These are phyloP conservation scores for Mnemiopsis leidyi DNA, from an alignment of 37 sponge, comb jelly and placozoan species.

Conservation along the genomic window DNA sequence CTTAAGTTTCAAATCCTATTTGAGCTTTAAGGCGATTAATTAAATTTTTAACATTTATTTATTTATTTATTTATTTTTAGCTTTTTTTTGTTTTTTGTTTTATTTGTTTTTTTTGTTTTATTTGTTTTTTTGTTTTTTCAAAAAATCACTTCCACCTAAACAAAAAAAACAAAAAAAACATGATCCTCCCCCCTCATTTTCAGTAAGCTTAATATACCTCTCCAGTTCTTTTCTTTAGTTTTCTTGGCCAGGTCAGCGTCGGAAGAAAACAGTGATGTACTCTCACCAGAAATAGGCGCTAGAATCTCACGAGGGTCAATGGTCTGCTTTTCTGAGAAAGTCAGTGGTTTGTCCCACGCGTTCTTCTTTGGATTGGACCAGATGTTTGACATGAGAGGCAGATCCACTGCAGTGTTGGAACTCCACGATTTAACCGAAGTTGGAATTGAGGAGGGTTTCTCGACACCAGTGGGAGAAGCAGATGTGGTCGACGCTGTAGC, in stretches of 20 bases:
- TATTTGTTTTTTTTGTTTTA: too few relatives aligned
- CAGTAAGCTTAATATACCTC: background rate
- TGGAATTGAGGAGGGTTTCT: background rate
- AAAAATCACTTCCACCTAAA: too few relatives aligned
- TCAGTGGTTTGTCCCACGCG: constrained; percentile 63
- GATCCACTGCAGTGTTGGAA: background rate
- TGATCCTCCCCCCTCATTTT: too few relatives aligned
- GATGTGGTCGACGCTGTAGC: background rate
- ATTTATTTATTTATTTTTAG: too few relatives aligned
- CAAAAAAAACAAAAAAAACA: too few relatives aligned
- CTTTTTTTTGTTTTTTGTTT: too few relatives aligned
- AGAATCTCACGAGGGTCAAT: constrained; percentile 14
- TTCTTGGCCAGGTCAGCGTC: constrained; percentile 61
- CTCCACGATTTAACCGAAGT: background rate
- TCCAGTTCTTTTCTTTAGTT: constrained; percentile 53
- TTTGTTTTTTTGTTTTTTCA: too few relatives aligned
- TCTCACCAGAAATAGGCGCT: constrained; percentile 55
- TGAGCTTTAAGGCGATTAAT: too few relatives aligned
- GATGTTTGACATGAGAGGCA: constrained; percentile 58
- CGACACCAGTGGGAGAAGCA: background rate
- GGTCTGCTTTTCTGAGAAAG: constrained; percentile 23
- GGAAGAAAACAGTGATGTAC: constrained; percentile 52
- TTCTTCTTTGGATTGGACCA: constrained; percentile 60
- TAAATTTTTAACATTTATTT: too few relatives aligned
- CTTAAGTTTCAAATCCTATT: too few relatives aligned